Evolutionary conservation across 2,113 vertebrate genomes (phyloP), one percentile per base, ranked within the genome.

Genomic region (Tamias sibiricus): DNA sequence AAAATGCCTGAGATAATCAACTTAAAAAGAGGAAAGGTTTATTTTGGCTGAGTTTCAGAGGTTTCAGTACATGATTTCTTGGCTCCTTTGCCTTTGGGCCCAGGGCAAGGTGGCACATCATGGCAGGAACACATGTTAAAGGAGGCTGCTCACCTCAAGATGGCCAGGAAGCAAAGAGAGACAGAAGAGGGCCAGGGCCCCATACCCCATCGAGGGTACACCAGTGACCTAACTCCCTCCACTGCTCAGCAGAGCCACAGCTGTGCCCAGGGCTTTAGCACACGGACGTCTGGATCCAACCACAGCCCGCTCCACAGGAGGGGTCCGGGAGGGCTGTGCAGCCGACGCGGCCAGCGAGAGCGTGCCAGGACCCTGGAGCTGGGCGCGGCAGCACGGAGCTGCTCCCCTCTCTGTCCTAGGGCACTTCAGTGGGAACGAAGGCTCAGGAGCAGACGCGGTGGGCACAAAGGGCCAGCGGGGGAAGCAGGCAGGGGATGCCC

Each of bases 341-440:
- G 4, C 32, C 8, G 66, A 35, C 4, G 32, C 13, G 13, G 66
- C 74, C 74, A 30, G 44, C 0, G 8, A 32, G 12, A 47, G 42
- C 11, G 4, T 28, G 40, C 72, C 24, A 5, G 28, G 40, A 28
- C 24, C 9, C 68, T 1, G 24, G 24, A 22, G 10, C 40, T 30
- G 74, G 26, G 22, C 2, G 42, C 44, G 24, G 24, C 8, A 24
- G 12, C 11, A 0, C 5, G 12, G 19, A 4, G 32, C 72, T 12
- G 64, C 14, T 16, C 16, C 16, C 32, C 28, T 44, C 8, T 44
- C 26, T 28, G 30, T 32, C 26, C 24, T 2, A 44, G 57, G 28
- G 57, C 37, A 44, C 26, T 8, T 42, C n/a, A 30, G 16, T 1
- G 30, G 37, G 4, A 30, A 16, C 37, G 47, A 42, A 52, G 35